Percentiles rank a stretch among this genome's conserved stretches.
These are phyloP conservation scores for Druceiella hillmani DNA, from an alignment of 2,888 invertebrate genomes.

Conservation along the genomic window DNA sequence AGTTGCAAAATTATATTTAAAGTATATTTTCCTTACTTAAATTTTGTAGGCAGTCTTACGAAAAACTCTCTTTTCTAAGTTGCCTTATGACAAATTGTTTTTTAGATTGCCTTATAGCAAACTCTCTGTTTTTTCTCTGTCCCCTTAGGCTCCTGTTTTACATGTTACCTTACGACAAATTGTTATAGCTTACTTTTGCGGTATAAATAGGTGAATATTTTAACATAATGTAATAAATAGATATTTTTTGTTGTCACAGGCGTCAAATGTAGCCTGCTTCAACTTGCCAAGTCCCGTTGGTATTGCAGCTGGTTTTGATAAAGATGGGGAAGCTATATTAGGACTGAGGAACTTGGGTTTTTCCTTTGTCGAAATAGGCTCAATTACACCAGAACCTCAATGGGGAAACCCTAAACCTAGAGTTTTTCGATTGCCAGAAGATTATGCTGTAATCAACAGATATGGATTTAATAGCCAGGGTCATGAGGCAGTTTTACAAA, in stretches of 20 bases:
- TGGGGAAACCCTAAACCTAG: constrained; percentile 89
- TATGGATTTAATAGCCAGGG: constrained; percentile 92
- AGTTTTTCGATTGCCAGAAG: constrained; percentile 81
- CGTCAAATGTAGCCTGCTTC: constrained; percentile 3
- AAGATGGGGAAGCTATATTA: constrained; percentile 86
- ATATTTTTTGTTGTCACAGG: constrained; percentile 5
- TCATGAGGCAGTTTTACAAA: constrained; percentile 65
- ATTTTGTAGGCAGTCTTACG: too few species aligned
- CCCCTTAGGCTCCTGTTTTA: too few species aligned
- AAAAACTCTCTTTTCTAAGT: too few species aligned
- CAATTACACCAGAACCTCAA: constrained; percentile 91
- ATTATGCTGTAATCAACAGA: constrained; percentile 89
- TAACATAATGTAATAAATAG: too few species aligned
- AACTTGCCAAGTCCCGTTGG: constrained; percentile 98
- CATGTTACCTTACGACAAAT: too few species aligned
- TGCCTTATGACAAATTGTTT: too few species aligned
- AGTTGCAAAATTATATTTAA: too few species aligned
- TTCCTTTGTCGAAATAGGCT: constrained; percentile 94
- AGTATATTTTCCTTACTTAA: too few species aligned
- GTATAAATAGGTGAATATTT: too few species aligned
- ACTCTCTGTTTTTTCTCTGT: too few species aligned
- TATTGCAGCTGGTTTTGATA: constrained; percentile 99
- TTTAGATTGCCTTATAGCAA: too few species aligned
- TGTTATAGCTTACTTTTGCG: too few species aligned
- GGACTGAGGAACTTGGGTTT: constrained; percentile 84